Conservation (phyloP, 2,888 invertebrate species). For the Plagiodera versicolora region DNA sequence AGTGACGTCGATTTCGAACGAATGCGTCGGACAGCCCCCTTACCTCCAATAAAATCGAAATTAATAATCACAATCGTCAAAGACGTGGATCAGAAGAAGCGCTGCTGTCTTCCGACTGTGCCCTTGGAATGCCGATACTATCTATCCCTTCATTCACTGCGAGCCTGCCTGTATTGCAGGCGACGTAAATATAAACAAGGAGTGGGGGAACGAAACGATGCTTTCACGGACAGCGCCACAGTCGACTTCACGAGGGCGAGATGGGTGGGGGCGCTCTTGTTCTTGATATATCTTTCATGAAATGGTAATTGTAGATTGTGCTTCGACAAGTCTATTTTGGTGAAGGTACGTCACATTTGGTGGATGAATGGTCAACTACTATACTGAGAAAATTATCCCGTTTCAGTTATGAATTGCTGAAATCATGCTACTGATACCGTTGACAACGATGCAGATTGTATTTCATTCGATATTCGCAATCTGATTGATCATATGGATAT, state of each 20-base stretch:
- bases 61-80: conserved; percentile 31
- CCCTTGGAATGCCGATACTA: not conserved
- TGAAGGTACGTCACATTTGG: no score
- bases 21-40: conserved; percentile 50
- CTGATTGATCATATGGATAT: no score
- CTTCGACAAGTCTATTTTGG: no score
- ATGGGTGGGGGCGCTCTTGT: no score
- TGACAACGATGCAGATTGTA: no score
- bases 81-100: conserved; percentile 17
- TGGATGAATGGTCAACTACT: no score
- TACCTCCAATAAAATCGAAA: conserved; percentile 38
- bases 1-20: conserved; percentile 54
- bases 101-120: conserved; percentile 15
- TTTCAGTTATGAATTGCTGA: no score
- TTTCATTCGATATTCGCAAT: no score
- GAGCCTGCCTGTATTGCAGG: conserved; percentile 48
- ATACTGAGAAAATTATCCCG: no score
- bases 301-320: no score
- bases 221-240: conserved; percentile 9
- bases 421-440: no score
- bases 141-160: not conserved
- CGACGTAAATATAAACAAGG: conserved; percentile 54
- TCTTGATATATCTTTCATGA: no score
- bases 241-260: not conserved
- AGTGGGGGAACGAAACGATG: conserved; percentile 43